Conservation (phyloP, 1,140 invertebrate genomes). For the Formica exsecta region DNA sequence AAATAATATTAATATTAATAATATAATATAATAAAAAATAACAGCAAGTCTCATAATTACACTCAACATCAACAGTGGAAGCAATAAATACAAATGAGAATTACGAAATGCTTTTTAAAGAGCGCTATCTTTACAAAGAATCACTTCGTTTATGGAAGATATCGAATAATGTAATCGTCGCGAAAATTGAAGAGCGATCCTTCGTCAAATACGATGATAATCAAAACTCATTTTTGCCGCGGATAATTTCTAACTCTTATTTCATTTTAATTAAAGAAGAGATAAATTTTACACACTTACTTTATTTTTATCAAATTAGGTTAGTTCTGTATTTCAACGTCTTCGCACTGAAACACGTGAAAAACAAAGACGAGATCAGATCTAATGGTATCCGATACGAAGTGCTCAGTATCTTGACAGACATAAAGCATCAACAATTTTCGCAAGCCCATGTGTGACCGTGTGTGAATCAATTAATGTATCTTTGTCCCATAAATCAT, state of each 20-base stretch:
- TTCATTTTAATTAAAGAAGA: slow-evolving; percentile 70
- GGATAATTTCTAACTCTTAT: slow-evolving; percentile 62
- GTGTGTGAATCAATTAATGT: not conserved
- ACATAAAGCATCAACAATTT: slow-evolving; percentile 7
- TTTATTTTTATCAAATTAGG: slow-evolving; percentile 63
- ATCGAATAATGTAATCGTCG: slow-evolving; percentile 21
- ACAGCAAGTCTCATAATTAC: slow-evolving; percentile 75
- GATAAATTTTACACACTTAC: slow-evolving; percentile 72
- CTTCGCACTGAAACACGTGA: slow-evolving; percentile 66
- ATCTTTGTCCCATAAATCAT: slow-evolving; percentile 29
- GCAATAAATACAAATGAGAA: slow-evolving; percentile 77
- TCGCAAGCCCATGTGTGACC: not conserved
- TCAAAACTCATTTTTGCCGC: slow-evolving; percentile 29
- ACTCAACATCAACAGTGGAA: slow-evolving; percentile 73
- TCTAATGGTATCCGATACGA: slow-evolving; percentile 18
- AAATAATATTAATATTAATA: slow-evolving; percentile 77
- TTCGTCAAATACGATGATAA: slow-evolving; percentile 40
- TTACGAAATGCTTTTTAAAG: slow-evolving; percentile 58
- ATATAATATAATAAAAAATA: slow-evolving; percentile 77
- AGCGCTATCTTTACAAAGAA: slow-evolving; percentile 45
- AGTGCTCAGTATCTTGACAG: slow-evolving; percentile 8
- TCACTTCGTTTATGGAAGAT: slow-evolving; percentile 31
- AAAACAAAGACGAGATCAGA: slow-evolving; percentile 66
- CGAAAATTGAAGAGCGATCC: slow-evolving; percentile 42
- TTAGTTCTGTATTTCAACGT: slow-evolving; percentile 65